Percentiles rank a stretch among this genome's conserved stretches.
These are phyloP conservation scores for Pissodes strobi DNA, from an alignment of 1,140 invertebrate species.

Conservation along the genomic window DNA sequence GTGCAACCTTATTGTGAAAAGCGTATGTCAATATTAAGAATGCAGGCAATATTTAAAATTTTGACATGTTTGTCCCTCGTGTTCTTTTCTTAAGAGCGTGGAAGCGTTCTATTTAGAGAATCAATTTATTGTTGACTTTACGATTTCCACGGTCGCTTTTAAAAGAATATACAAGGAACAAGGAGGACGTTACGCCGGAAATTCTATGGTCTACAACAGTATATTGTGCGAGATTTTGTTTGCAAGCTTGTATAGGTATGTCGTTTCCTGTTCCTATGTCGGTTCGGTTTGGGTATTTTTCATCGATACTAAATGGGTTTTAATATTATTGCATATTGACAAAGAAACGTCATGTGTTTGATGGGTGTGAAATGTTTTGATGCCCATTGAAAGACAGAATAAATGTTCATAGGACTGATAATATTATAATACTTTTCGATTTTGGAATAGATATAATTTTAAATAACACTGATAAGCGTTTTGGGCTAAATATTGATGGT, in stretches of 20 bases:
- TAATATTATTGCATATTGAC: conserved; percentile 10
- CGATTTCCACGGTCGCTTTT: conserved; percentile 34
- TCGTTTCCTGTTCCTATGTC: conserved; percentile 17
- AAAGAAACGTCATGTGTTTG: not conserved
- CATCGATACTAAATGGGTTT: conserved; percentile 11
- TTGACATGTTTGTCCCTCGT: conserved; percentile 42
- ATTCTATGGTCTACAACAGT: conserved; percentile 22
- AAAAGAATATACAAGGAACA: conserved; percentile 35
- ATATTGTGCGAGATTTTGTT: conserved; percentile 26
- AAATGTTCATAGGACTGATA: no score
- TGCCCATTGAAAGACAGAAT: no score
- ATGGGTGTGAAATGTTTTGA: no score
- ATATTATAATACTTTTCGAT: no score
- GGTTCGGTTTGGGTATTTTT: conserved; percentile 8
- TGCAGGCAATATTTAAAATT: conserved; percentile 28
- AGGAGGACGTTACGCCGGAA: conserved; percentile 23
- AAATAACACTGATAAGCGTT: no score
- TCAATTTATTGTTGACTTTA: conserved; percentile 42
- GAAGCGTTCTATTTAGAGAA: conserved; percentile 40
- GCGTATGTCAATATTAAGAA: conserved; percentile 9
- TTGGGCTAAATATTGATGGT: no score
- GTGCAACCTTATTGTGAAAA: conserved; percentile 12
- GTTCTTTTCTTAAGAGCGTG: conserved; percentile 38
- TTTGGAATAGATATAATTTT: no score
- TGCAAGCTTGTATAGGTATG: conserved; percentile 14